Evolutionary conservation across 2,113 vertebrate species (phyloP).

Genomic region (Apteryx owenii): DNA sequence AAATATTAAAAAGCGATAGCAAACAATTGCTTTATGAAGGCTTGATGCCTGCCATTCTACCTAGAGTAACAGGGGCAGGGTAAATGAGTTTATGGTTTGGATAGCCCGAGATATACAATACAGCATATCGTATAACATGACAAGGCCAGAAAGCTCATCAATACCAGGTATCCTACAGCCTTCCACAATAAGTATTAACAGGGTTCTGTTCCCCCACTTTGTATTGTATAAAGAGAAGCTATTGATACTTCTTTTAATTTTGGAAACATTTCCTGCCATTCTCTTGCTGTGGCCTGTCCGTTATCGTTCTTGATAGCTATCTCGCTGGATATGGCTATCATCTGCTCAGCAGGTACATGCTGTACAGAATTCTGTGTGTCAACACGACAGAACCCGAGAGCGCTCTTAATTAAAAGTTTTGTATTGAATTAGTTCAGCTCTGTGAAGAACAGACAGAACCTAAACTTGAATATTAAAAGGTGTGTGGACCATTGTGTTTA

Average conservation of each 20-base stretch:
- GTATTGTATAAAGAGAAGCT: not conserved
- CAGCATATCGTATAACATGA: not conserved
- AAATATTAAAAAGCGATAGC: not conserved
- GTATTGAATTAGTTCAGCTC: conserved; percentile 4
- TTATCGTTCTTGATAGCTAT: conserved; percentile 30
- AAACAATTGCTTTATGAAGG: not conserved
- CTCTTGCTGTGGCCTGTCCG: not conserved
- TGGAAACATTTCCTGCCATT: not conserved
- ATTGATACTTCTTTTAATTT: conserved; percentile 10
- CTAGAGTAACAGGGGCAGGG: not conserved
- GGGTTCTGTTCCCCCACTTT: not conserved
- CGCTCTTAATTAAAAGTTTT: conserved; percentile 43
- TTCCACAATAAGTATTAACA: not conserved
- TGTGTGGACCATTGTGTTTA: not conserved
- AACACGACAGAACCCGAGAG: not conserved
- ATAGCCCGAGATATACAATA: not conserved
- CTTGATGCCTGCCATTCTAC: not conserved
- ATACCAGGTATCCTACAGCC: not conserved
- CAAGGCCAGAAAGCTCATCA: not conserved
- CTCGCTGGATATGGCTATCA: not conserved
- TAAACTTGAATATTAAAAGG: conserved; percentile 6
- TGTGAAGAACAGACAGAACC: not conserved
- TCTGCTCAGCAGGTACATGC: not conserved
- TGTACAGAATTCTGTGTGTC: not conserved
- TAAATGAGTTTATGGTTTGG: not conserved